These are phyloP conservation scores for Gymnocephalus cernua DNA, from an alignment of 2,113 vertebrate species.

Conservation along the genomic window DNA sequence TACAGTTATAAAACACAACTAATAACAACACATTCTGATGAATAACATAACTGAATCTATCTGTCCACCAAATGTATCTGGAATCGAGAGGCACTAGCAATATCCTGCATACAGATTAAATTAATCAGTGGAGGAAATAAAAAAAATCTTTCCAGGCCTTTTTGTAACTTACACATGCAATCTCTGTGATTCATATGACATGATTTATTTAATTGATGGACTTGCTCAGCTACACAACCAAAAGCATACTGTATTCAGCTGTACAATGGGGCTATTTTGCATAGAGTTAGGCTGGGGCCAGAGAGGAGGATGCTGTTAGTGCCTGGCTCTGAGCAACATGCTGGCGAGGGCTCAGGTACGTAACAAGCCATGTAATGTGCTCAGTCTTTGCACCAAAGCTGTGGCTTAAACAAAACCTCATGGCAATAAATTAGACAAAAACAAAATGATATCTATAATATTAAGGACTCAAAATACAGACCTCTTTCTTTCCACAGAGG, in stretches of 20 bases:
- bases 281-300: conserved; percentile 36
- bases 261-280: conserved; percentile 12
- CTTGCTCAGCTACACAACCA: conserved; percentile 21
- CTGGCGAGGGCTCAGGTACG: conserved; percentile 55
- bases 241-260: conserved; percentile 20
- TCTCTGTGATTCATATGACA: conserved; percentile 35
- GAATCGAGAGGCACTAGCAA: conserved; percentile 7
- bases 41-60: conserved; percentile 33
- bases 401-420: conserved; percentile 52
- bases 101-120: conserved; percentile 44
- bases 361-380: conserved; percentile 66
- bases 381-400: conserved; percentile 58
- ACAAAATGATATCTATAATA: conserved; percentile 25
- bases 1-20: conserved; percentile 30
- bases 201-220: conserved; percentile 38
- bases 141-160: conserved; percentile 25
- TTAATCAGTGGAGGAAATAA: conserved; percentile 14
- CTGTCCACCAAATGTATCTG: conserved; percentile 24
- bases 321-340: conserved; percentile 34
- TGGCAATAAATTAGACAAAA: conserved; percentile 56
- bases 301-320: conserved; percentile 42
- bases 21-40: conserved; percentile 17
- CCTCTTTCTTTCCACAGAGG: neutral
- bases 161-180: conserved; percentile 24
- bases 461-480: conserved; percentile 12